These are phyloP conservation scores for Daktulosphaira vitifoliae DNA, from an alignment of 1,140 invertebrate species.

Conservation along the genomic window DNA sequence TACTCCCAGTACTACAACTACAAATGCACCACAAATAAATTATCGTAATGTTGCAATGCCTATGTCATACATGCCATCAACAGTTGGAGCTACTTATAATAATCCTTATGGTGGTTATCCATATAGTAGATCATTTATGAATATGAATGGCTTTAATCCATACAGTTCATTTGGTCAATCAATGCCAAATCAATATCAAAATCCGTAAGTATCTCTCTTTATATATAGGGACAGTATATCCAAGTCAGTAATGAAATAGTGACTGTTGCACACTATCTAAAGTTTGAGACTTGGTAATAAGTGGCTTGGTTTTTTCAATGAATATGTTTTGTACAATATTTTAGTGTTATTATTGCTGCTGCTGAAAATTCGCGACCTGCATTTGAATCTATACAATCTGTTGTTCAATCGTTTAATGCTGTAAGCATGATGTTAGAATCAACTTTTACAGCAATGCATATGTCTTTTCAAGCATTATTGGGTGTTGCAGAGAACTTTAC, in stretches of 20 bases:
- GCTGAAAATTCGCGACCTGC: constrained; percentile 84
- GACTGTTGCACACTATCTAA: too few species aligned
- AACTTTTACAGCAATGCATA: constrained; percentile 88
- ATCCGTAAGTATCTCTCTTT: constrained; percentile 18
- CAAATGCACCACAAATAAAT: background rate
- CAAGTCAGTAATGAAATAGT: too few species aligned
- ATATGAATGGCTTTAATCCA: constrained; percentile 2
- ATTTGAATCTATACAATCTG: constrained; percentile 88
- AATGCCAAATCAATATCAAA: background rate
- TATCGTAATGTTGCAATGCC: background rate
- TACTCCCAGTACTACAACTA: background rate
- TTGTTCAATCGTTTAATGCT: constrained; percentile 83
- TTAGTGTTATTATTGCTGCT: constrained; percentile 71
- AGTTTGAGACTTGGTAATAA: too few species aligned
- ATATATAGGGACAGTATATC: too few species aligned
- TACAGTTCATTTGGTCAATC: background rate
- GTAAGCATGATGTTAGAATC: constrained; percentile 95
- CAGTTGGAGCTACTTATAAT: background rate
- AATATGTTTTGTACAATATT: constrained; percentile 1
- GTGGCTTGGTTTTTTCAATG: too few species aligned
- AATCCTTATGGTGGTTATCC: background rate
- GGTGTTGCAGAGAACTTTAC: constrained; percentile 92
- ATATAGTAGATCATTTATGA: background rate
- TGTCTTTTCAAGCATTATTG: constrained; percentile 87
- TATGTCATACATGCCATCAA: background rate